Evolutionary conservation across 2,888 invertebrate genomes (phyloP), one percentile per base, ranked within the genome.

Genomic region (Calephelis perditalis): DNA sequence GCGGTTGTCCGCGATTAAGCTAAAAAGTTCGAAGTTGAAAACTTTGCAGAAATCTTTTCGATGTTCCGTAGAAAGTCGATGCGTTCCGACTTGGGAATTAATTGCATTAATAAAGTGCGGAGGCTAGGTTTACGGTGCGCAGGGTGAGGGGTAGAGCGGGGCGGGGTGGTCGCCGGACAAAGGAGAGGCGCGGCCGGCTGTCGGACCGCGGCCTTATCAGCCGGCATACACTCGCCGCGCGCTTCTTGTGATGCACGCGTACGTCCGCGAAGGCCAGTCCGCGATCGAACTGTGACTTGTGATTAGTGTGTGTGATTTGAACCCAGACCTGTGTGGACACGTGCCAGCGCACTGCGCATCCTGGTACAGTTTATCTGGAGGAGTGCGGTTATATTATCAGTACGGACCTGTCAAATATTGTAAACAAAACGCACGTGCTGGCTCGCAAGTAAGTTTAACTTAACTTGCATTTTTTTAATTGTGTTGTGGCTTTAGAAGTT

Each of bases 171-270:
- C 70, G 74, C 72, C 75, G 80, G 81, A 91, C 87, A 89, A 87
- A 88, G 87, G 86, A 84, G 86, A 81, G 84, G 82, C 82, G 82
- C 84, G 83, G 86, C 84, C 84, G 84, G 79, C 81, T 84, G 85
- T 79, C 82, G 81, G 78, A 73, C 77, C 77, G 78, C 79, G 79
- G 73, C 81, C 80, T 86, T 86, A 86, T 86, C 87, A 86, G 74
- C 76, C 78, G 81, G 84, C 85, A 84, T 79, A 82, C 84, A 80
- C 84, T 84, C 86, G 87, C 79, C 81, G 75, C 81, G 81, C 83
- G 88, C 84, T 80, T 72, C 71, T 76, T 79, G 74, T 81, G 78
- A 77, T 82, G 78, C 79, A 82, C 88, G 87, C 67, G 66, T 68
- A 64, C 62, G 59, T 54, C 54, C 65, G 44, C 60, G 54, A 60